phyloP scores from a whole-genome alignment of 1,140 invertebrate genomes.

The Diachasmimorpha longicaudata region DNA sequence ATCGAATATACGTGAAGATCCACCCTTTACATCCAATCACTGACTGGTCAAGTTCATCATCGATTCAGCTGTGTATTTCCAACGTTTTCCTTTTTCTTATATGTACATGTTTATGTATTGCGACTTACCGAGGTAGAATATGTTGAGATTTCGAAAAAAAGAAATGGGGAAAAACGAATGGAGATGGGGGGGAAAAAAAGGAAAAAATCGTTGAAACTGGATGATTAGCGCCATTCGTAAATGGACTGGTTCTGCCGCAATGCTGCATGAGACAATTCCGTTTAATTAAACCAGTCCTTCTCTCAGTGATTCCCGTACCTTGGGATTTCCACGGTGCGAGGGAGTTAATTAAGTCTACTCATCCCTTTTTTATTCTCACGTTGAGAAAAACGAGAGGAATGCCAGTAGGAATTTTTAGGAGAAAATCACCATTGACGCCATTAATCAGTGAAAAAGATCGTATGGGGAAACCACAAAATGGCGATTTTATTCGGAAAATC shows the following conservation, averaged over 20 bases:
- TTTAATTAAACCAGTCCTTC: conserved; percentile 26
- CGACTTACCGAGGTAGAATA: not conserved
- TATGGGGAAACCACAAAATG: too few species aligned
- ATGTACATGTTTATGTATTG: not conserved
- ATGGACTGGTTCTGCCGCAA: conserved; percentile 23
- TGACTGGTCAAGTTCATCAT: not conserved
- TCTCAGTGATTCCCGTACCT: conserved; percentile 4
- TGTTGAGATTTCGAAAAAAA: conserved; percentile 5
- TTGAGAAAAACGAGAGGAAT: not conserved
- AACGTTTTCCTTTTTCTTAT: not conserved
- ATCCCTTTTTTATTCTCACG: not conserved
- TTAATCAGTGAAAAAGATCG: too few species aligned
- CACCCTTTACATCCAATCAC: not conserved
- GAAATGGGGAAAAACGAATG: not conserved
- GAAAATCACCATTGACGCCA: too few species aligned
- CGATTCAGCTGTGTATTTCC: not conserved
- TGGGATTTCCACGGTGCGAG: conserved; percentile 18
- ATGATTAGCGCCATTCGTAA: conserved; percentile 29
- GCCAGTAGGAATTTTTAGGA: too few species aligned
- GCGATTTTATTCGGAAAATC: too few species aligned
- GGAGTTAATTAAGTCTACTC: conserved; percentile 25
- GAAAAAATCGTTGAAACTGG: conserved; percentile 5
- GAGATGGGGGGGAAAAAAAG: not conserved
- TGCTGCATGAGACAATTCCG: conserved; percentile 15
- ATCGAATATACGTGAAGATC: not conserved